Evolutionary conservation across 2,797 vertebrate species (phyloP).

Genomic region (Champsocephalus gunnari): DNA sequence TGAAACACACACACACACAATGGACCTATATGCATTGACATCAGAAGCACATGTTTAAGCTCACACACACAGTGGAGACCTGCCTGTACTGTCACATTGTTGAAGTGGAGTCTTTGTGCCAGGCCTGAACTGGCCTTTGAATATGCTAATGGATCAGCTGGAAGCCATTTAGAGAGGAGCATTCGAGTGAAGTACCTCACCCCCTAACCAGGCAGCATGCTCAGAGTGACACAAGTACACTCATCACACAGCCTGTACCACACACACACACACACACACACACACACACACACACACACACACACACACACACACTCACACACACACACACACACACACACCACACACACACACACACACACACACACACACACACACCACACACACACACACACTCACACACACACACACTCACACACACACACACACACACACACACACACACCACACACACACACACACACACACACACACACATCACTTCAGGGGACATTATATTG

Average conservation of each 20-base stretch:
- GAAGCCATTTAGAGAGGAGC: slow-evolving; percentile 60
- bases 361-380: too few relatives aligned
- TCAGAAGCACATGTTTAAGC: slow-evolving; percentile 17
- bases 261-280: too few relatives aligned
- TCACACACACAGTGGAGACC: slow-evolving; percentile 14
- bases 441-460: too few relatives aligned
- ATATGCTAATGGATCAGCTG: slow-evolving; percentile 68
- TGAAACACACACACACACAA: not conserved
- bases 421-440: too few relatives aligned
- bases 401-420: too few relatives aligned
- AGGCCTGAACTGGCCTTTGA: slow-evolving; percentile 66
- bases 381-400: too few relatives aligned
- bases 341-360: too few relatives aligned
- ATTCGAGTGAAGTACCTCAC: slow-evolving; percentile 64
- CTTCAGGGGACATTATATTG: too few relatives aligned
- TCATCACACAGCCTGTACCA: slow-evolving; percentile 43
- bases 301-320: too few relatives aligned
- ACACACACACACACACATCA: too few relatives aligned
- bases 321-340: too few relatives aligned
- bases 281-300: too few relatives aligned
- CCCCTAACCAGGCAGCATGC: slow-evolving; percentile 48
- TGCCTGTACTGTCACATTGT: slow-evolving; percentile 30
- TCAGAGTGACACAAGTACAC: slow-evolving; percentile 64
- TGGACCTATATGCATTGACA: slow-evolving; percentile 5
- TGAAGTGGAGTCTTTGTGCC: slow-evolving; percentile 42